Base-by-base conservation (phyloP, 35 echinoderm and acorn worm genomes). In the Chiridota heheva region DNA sequence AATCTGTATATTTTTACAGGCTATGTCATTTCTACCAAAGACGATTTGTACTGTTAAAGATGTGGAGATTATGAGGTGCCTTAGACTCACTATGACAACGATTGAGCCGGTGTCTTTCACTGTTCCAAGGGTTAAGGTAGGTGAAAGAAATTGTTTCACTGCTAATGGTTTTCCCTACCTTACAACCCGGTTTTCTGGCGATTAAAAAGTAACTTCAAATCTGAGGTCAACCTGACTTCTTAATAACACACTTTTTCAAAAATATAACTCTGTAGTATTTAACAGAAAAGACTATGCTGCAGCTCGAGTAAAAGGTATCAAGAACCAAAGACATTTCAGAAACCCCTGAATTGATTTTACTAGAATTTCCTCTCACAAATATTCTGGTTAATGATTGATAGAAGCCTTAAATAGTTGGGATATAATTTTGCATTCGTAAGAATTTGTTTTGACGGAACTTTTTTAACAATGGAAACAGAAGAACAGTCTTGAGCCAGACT, bases 1-100 rank as follows among this genome's bases (percentile, higher is more conserved):
- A 63, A 40, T 40, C 17, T 78, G 46, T 56, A 35, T 86, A 37
- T 56, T 61, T 51, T 62, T 36, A 22, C 76, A 98, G 95, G 89
- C 89, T 37, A 57, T 98, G 16, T 98, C 95, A 15, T 98, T 98
- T 63, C 75, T 98, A 1, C 95, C 95, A 20, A 98, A 98, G 76
- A 89, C 20, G 5, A 31, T 73, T 18, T 98, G 95, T 62, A 51
- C 29, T 47, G 81, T 98, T 25, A 91, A 91, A 71, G 88, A 98
- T 81, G 95, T 98, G 8, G 95, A 98, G 58, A 65, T 98, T 57
- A 80, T 85, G 64, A 69, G 85, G 58, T 88, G 85, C 39, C 64
- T 98, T 64, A 83, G 81, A 44, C 76, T 91, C 44, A 85, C 95
- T 3, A 84, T 91, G 85, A 98, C 89, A 31, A 91, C 80, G 16